Evolutionary conservation across 2,797 vertebrate species (phyloP).

Genomic region (Danio tinwini): DNA sequence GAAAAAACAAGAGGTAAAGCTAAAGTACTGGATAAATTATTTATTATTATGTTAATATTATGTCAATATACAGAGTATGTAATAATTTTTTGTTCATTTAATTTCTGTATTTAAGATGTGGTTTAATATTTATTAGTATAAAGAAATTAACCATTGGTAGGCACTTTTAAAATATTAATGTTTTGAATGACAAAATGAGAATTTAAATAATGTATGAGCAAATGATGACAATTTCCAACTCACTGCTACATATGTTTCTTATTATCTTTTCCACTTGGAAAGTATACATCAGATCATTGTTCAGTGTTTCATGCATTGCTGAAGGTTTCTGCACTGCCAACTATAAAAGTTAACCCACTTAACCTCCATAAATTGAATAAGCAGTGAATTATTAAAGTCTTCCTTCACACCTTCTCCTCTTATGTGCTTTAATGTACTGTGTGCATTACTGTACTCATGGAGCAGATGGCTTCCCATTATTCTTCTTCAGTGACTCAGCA

Average conservation of each 20-base stretch:
- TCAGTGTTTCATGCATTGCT: not conserved
- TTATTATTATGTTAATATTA: conserved; percentile 9
- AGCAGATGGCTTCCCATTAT: not conserved
- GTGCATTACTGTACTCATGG: conserved; percentile 15
- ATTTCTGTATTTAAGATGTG: too few relatives aligned
- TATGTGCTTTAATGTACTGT: not conserved
- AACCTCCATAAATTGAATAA: conserved; percentile 40
- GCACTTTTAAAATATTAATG: not conserved
- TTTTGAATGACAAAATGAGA: not conserved
- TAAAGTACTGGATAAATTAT: not conserved
- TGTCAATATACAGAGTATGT: not conserved
- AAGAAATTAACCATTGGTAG: not conserved
- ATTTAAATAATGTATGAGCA: not conserved
- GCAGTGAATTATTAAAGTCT: conserved; percentile 18
- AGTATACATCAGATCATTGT: conserved; percentile 16
- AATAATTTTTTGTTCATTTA: conserved; percentile 10
- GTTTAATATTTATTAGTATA: conserved; percentile 8
- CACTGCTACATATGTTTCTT: not conserved
- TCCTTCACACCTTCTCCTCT: conserved; percentile 20
- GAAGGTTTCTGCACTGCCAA: conserved; percentile 6
- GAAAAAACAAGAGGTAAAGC: not conserved
- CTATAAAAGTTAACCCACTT: not conserved
- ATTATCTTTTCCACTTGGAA: not conserved
- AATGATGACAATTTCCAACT: not conserved
- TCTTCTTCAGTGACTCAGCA: conserved; percentile 29